Evolutionary conservation across 30 jellyfish, hydroid and myxozoan genomes (phyloP).

Genomic region (Pseudorhiza aurosa): DNA sequence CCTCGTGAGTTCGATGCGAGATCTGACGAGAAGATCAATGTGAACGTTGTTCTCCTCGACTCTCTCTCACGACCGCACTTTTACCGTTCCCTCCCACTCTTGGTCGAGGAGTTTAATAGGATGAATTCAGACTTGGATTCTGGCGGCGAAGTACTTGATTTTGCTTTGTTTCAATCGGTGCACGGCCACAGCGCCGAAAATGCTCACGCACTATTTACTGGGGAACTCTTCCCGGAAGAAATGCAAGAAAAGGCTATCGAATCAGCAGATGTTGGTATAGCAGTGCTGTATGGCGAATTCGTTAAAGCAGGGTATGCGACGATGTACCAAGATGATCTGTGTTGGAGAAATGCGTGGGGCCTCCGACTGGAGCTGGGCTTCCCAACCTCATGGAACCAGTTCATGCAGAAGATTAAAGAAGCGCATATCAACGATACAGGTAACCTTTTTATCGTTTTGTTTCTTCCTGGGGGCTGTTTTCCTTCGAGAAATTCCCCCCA

Average conservation of each 20-base stretch:
- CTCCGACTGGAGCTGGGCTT: slow-evolving; percentile 79
- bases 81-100: slow-evolving; percentile 73
- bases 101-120: slow-evolving; percentile 28
- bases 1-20: too few relatives aligned
- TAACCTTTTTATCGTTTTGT: too few relatives aligned
- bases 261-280: slow-evolving; percentile 50
- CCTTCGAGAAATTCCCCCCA: too few relatives aligned
- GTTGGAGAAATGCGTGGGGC: slow-evolving; percentile 91
- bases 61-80: slow-evolving; percentile 88
- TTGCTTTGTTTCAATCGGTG: slow-evolving; percentile 73
- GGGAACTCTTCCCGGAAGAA: slow-evolving; percentile 65
- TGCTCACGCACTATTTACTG: slow-evolving; percentile 77
- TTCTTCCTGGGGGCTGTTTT: too few relatives aligned
- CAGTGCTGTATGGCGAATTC: slow-evolving; percentile 23
- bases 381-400: slow-evolving; percentile 58
- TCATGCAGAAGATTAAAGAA: slow-evolving; percentile 25
- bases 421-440: slow-evolving; percentile 78
- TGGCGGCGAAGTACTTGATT: slow-evolving; percentile 80
- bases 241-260: slow-evolving; percentile 53
- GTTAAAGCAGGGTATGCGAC: slow-evolving; percentile 69
- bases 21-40: slow-evolving; percentile 24
- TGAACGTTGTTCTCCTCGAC: slow-evolving; percentile 74
- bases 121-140: slow-evolving; percentile 22
- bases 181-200: slow-evolving; percentile 92
- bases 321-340: slow-evolving; percentile 81